These are phyloP conservation scores for Tiliacea citrago DNA, from an alignment of 2,888 invertebrate species.

Conservation along the genomic window DNA sequence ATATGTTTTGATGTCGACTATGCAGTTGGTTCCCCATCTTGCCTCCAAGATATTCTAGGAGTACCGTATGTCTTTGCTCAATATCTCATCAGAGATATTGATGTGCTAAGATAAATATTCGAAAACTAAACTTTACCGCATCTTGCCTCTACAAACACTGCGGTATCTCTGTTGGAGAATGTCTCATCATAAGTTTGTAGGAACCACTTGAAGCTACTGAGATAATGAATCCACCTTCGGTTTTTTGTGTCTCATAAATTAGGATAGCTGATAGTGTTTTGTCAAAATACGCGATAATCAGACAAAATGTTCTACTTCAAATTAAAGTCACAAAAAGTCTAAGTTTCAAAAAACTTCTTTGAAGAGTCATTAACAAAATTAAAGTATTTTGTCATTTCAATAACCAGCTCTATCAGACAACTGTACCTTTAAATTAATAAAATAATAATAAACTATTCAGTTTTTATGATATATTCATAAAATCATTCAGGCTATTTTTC, in stretches of 20 bases:
- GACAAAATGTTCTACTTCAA: background rate
- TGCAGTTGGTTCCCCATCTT: background rate
- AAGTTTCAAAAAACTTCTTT: background rate
- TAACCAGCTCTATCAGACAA: background rate
- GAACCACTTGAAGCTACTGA: conserved; percentile 44
- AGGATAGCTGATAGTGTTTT: conserved; percentile 29
- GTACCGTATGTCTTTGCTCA: background rate
- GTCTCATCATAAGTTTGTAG: background rate
- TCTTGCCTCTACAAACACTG: background rate
- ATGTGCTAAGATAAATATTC: conserved; percentile 27
- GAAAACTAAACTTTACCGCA: conserved; percentile 13
- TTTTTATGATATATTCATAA: conserved; percentile 2
- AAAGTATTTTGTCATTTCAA: background rate
- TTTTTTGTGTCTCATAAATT: conserved; percentile 26
- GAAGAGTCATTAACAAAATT: background rate
- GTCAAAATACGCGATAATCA: conserved; percentile 20
- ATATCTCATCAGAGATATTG: conserved; percentile 13
- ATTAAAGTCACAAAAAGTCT: background rate
- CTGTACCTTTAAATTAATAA: background rate
- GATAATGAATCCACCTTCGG: conserved; percentile 5
- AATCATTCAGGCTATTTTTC: background rate
- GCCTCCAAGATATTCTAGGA: background rate
- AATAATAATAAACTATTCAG: background rate
- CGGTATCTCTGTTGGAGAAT: conserved; percentile 8
- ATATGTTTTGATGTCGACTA: too few species aligned